These are phyloP conservation scores for Osmoderma eremita DNA, from an alignment of 2,888 invertebrate species.

Conservation along the genomic window DNA sequence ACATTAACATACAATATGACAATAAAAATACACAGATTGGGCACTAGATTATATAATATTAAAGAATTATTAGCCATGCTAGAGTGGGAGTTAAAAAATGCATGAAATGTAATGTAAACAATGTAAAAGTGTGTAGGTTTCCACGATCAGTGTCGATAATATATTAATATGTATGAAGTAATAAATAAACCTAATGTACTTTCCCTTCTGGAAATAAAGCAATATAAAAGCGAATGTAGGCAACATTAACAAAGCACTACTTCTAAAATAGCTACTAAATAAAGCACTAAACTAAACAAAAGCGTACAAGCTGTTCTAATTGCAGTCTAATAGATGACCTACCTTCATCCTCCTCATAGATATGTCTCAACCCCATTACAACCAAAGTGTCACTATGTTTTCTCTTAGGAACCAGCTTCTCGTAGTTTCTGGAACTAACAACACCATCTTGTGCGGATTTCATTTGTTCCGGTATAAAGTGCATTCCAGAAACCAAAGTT, in stretches of 20 bases:
- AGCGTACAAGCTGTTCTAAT: conserved; percentile 12
- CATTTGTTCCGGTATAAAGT: conserved; percentile 58
- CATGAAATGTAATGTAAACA: background rate
- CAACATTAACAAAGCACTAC: background rate
- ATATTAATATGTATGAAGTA: too few species aligned
- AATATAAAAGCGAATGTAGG: background rate
- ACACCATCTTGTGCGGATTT: conserved; percentile 55
- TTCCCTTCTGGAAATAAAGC: too few species aligned
- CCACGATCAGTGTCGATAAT: too few species aligned
- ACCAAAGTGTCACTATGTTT: conserved; percentile 61
- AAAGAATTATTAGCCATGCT: background rate
- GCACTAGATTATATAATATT: conserved; percentile 1
- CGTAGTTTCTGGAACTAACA: conserved; percentile 59
- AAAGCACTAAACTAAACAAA: conserved; percentile 8
- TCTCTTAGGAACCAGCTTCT: conserved; percentile 57
- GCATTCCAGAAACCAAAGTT: conserved; percentile 58
- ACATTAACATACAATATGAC: conserved; percentile 22
- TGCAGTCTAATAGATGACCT: too few species aligned
- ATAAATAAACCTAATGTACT: too few species aligned
- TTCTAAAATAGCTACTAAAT: background rate
- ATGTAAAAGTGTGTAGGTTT: too few species aligned
- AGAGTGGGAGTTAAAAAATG: background rate
- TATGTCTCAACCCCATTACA: conserved; percentile 61
- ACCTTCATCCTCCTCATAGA: conserved; percentile 62
- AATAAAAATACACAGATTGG: conserved; percentile 20